phyloP scores from a whole-genome alignment of 2,797 vertebrate genomes.

The Spinibarbus caldwelli region DNA sequence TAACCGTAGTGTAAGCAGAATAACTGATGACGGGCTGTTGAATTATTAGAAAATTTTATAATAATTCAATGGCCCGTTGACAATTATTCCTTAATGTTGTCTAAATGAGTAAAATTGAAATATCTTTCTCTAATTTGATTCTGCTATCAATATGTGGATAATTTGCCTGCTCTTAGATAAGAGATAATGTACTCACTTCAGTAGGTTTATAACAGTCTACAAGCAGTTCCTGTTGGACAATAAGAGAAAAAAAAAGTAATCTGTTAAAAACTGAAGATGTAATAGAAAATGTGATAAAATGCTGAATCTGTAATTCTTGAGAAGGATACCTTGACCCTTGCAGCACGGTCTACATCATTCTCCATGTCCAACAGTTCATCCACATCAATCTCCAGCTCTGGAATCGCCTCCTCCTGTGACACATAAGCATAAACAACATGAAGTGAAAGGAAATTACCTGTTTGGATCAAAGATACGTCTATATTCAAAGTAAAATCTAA shows the following conservation, averaged over 20 bases:
- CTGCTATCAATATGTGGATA: neutral
- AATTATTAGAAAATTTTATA: neutral
- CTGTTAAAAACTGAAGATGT: neutral
- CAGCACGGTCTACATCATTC: constrained; percentile 83
- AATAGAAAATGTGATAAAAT: neutral
- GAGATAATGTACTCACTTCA: constrained; percentile 79
- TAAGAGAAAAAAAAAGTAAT: neutral
- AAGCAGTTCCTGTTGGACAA: constrained; percentile 82
- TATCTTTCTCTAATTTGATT: neutral
- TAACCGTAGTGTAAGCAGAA: neutral
- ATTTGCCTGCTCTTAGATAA: neutral
- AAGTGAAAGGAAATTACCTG: neutral
- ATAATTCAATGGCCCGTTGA: too few relatives aligned
- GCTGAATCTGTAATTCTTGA: neutral
- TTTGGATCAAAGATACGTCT: neutral
- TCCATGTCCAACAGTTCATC: constrained; percentile 92
- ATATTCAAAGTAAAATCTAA: neutral
- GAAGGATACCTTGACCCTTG: constrained; percentile 85
- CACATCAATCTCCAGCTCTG: constrained; percentile 93
- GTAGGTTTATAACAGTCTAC: constrained; percentile 94
- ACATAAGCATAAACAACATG: neutral
- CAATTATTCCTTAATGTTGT: too few relatives aligned
- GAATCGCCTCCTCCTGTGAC: constrained; percentile 89
- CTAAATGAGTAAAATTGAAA: neutral
- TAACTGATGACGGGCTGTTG: neutral